Conservation (phyloP, 1,140 invertebrate species). For the Drosophila albomicans region DNA sequence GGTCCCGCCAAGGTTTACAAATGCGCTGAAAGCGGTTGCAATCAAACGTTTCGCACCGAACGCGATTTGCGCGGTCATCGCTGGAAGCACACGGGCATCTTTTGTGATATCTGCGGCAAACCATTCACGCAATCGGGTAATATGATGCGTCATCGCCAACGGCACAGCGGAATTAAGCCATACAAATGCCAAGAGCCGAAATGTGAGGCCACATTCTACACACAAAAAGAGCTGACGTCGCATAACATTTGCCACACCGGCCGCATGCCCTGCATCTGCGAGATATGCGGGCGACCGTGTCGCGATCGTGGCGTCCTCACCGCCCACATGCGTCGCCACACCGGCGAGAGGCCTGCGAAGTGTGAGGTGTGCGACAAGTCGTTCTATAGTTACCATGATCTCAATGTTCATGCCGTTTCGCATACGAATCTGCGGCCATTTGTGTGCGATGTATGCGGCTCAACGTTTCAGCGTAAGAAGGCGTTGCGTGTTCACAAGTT, state of each 20-base stretch:
- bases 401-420: constrained; percentile 84
- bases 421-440: constrained; percentile 86
- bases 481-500: constrained; percentile 77
- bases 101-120: constrained; percentile 79
- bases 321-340: constrained; percentile 90
- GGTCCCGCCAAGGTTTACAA: constrained; percentile 53
- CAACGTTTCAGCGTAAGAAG: constrained; percentile 77
- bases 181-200: constrained; percentile 64
- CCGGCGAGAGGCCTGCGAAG: constrained; percentile 91
- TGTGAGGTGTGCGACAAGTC: constrained; percentile 86
- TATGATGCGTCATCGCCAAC: constrained; percentile 75
- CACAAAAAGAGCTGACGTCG: constrained; percentile 73
- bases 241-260: constrained; percentile 78
- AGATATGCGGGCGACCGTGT: constrained; percentile 73
- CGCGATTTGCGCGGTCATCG: constrained; percentile 69
- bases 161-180: constrained; percentile 78
- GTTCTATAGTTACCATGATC: constrained; percentile 76
- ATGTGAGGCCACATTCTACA: constrained; percentile 73
- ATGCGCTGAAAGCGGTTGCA: constrained; percentile 59
- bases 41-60: constrained; percentile 71
- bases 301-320: constrained; percentile 86
- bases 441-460: constrained; percentile 85
- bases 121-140: constrained; percentile 77
- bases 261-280: constrained; percentile 76
- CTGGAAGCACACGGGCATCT: constrained; percentile 79